A percentile compares a stretch with the other conserved stretches of the same genome.
Evolutionary conservation across 2,797 vertebrate species (phyloP).

Genomic region (Catamblyrhynchus diadema): DNA sequence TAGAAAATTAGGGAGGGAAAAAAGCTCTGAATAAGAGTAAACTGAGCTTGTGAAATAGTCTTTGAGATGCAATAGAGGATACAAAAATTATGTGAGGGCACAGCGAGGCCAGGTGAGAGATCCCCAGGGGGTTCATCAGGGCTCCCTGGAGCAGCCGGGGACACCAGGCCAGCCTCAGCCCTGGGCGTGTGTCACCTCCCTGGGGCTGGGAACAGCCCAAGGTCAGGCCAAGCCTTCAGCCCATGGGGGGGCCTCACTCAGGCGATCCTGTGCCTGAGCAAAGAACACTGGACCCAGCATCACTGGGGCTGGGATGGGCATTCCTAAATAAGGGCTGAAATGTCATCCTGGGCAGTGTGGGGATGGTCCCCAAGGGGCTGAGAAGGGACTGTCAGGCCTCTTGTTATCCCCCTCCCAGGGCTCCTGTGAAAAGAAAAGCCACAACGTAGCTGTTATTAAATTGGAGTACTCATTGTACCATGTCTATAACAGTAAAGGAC

Average conservation of each 20-base stretch:
- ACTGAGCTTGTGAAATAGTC: background rate
- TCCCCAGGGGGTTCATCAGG: no score
- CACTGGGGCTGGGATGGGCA: background rate
- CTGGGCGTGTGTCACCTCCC: background rate
- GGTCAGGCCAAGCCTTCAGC: background rate
- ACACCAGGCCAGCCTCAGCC: background rate
- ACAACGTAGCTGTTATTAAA: background rate
- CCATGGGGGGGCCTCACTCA: background rate
- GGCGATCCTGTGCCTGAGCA: background rate
- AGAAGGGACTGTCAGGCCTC: background rate
- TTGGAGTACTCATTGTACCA: background rate
- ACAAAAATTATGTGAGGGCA: background rate
- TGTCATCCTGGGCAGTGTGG: background rate
- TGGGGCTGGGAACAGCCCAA: background rate
- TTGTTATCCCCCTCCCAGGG: background rate
- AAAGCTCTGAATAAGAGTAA: background rate
- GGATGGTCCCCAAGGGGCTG: accelerated
- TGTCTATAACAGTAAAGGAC: background rate
- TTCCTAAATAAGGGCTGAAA: background rate
- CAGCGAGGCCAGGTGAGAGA: accelerated
- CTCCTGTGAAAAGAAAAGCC: background rate
- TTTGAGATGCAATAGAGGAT: background rate
- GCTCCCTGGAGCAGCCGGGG: background rate
- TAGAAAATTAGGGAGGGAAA: background rate
- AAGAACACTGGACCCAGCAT: background rate